Evolutionary conservation across 23 tunicate genomes (phyloP), one percentile per base, ranked within the genome.

Genomic region (Halocynthia aurantium): DNA sequence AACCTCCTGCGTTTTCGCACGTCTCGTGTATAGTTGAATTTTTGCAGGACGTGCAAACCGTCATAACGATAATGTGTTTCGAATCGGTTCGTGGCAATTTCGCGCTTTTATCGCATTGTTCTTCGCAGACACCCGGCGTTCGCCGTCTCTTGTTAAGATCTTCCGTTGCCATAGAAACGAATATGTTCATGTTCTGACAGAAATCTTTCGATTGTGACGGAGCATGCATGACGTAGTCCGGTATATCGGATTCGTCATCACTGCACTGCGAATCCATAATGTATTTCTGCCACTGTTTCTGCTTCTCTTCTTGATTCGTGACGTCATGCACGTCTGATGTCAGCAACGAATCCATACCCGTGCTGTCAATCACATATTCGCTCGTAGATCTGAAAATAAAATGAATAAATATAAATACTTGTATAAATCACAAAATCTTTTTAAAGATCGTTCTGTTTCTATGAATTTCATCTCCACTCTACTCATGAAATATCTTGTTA

Each of bases 91-190:
- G 10, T 9, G 31, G 19, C 4, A 31, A 31, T 31, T 31, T 31
- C 44, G 44, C 44, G 4, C 44, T 31, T 31, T 31, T 31, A 31
- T 1, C 44, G 44, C 44, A 31, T 4, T 31, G 44, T 31, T 4
- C 70, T 40, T 65, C 70, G 31, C 31, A 65, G 9, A 65, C 70
- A 49, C 31, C 31, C 6, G 6, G 22, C 9, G 70, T 6, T 65
- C 31, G 6, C 31, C 70, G 70, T 65, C 31, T 40, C 31, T 40
- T 65, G 70, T 31, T 31, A 1, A 65, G 49, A 6, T 65, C 70
- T 65, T 65, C 70, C 31, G 70, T 65, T 15, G 70, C 70, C 70
- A 65, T 65, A 49, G 70, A 65, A 10, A 65, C 19, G 70, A 65
- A 65, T 49, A 65, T 65, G n/a, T 40, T 65, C 70, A 65, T 65